Percentiles rank a stretch among this genome's conserved stretches.
These are phyloP conservation scores for Salpingus planirostris DNA, from an alignment of 2,888 invertebrate genomes.

Conservation along the genomic window DNA sequence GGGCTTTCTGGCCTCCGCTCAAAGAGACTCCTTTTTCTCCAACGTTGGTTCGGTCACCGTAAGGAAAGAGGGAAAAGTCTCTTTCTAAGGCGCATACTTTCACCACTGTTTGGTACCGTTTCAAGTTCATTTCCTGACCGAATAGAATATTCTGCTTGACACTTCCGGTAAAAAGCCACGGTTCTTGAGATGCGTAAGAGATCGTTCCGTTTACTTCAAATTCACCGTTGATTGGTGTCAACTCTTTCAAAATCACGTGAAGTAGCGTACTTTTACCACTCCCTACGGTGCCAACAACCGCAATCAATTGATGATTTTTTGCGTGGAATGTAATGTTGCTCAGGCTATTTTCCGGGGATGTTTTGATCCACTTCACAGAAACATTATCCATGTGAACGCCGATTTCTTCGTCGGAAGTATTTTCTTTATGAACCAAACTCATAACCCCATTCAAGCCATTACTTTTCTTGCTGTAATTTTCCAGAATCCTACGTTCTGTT, in stretches of 20 bases:
- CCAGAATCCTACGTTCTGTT: too few relatives aligned
- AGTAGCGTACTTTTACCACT: constrained; percentile 51
- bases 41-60: constrained; percentile 71
- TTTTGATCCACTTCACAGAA: constrained; percentile 55
- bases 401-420: neutral
- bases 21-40: constrained; percentile 64
- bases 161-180: constrained; percentile 74
- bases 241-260: constrained; percentile 56
- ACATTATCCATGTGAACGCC: constrained; percentile 40
- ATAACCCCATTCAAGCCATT: too few relatives aligned
- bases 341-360: constrained; percentile 36
- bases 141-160: constrained; percentile 90
- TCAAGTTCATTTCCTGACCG: constrained; percentile 62
- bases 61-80: constrained; percentile 64
- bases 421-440: too few relatives aligned
- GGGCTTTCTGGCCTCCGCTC: constrained; percentile 75
- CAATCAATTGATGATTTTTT: constrained; percentile 48
- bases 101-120: constrained; percentile 56
- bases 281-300: constrained; percentile 54
- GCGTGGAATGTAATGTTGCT: constrained; percentile 56
- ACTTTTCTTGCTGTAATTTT: too few relatives aligned
- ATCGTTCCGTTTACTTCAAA: constrained; percentile 58
- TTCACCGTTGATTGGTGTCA: constrained; percentile 55
- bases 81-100: constrained; percentile 60
- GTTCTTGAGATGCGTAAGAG: constrained; percentile 74